Conservation (phyloP, 2,797 vertebrate species). For the Coracias cyanogaster region DNA sequence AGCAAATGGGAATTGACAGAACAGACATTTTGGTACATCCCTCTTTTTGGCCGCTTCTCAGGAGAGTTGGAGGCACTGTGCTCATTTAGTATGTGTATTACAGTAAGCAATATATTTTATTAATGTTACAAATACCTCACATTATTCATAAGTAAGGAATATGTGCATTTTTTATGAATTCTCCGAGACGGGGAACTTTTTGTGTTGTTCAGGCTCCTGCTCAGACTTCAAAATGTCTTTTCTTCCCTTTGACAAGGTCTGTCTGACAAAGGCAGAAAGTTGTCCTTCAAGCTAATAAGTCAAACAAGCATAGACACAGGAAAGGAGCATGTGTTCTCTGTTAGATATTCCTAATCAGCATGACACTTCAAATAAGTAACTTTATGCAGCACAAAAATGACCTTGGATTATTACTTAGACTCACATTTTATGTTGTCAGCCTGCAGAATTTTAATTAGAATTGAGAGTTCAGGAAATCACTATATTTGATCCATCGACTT, state of each 20-base stretch:
- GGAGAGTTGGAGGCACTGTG: not conserved
- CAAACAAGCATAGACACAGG: not conserved
- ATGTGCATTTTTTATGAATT: not conserved
- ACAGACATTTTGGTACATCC: not conserved
- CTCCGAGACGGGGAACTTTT: not conserved
- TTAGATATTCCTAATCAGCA: slow-evolving; percentile 53
- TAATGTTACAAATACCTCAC: not conserved
- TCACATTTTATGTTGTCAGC: slow-evolving; percentile 58
- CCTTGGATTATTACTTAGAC: slow-evolving; percentile 70
- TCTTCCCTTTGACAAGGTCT: not conserved
- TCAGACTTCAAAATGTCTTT: not conserved
- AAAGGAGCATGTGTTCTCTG: not conserved
- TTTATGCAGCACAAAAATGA: slow-evolving; percentile 67
- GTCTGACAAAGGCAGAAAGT: not conserved
- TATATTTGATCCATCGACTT: slow-evolving; percentile 14
- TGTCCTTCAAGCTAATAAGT: slow-evolving; percentile 52
- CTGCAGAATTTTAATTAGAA: slow-evolving; percentile 75
- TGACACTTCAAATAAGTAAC: slow-evolving; percentile 64
- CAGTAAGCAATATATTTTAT: not conserved
- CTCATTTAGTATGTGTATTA: not conserved
- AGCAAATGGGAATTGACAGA: not conserved
- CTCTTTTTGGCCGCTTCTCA: not conserved
- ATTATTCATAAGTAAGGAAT: not conserved
- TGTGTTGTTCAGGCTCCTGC: not conserved
- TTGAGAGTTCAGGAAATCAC: slow-evolving; percentile 43